These are phyloP conservation scores for Falcaria lacertinaria DNA, from an alignment of 2,888 invertebrate genomes.

Conservation along the genomic window DNA sequence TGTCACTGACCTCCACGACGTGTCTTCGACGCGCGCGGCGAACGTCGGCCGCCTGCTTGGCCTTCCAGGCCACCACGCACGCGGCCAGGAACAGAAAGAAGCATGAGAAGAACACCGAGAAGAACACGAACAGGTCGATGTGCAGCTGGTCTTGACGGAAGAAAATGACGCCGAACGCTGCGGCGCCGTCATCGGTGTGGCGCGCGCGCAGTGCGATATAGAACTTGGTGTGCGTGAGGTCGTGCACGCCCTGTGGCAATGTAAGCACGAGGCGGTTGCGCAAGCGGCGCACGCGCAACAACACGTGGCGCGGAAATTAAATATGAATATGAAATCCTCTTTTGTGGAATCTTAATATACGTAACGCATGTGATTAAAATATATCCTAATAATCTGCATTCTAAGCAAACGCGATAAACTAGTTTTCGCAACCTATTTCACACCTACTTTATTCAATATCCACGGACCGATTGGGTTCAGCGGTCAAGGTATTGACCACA, in stretches of 20 bases:
- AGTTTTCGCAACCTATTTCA: too few species aligned
- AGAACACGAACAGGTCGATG: slow-evolving; percentile 98
- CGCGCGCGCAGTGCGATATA: slow-evolving; percentile 91
- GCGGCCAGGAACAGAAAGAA: slow-evolving; percentile 96
- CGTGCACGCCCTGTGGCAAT: slow-evolving; percentile 89
- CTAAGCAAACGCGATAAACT: too few species aligned
- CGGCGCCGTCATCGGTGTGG: slow-evolving; percentile 77
- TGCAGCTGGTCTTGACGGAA: slow-evolving; percentile 98
- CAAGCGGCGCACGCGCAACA: slow-evolving; percentile 89
- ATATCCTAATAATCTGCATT: too few species aligned
- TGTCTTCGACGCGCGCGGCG: slow-evolving; percentile 92
- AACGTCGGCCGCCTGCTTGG: slow-evolving; percentile 94
- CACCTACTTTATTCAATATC: too few species aligned
- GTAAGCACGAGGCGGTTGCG: slow-evolving; percentile 93
- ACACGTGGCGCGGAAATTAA: slow-evolving; percentile 86
- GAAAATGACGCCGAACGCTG: slow-evolving; percentile 92
- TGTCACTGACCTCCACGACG: slow-evolving; percentile 84
- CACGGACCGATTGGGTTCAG: too few species aligned
- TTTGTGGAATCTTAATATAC: too few species aligned
- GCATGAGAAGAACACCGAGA: slow-evolving; percentile 98
- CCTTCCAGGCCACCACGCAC: slow-evolving; percentile 97
- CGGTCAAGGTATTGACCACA: too few species aligned
- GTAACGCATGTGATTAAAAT: too few species aligned
- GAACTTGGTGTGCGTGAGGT: slow-evolving; percentile 92
- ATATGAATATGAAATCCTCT: too few species aligned